Evolutionary conservation across 2,113 vertebrate species (phyloP).

Genomic region (Marmota flaviventris): DNA sequence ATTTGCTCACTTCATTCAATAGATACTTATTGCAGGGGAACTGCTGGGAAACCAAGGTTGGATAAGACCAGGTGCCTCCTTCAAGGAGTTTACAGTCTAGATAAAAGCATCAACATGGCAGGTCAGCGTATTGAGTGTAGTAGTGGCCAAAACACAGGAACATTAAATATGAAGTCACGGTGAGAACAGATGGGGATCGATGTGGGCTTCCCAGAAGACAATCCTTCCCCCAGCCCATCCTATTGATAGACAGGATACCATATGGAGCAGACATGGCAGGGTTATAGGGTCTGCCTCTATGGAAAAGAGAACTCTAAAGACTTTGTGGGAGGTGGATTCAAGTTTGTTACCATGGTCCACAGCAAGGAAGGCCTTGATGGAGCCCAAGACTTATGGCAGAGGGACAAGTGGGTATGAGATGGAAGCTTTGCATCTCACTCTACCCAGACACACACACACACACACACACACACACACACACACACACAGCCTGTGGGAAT

Average conservation of each 20-base stretch:
- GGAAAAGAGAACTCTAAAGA: neutral
- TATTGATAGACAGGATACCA: neutral
- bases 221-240: neutral
- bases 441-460: neutral
- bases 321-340: neutral
- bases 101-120: neutral
- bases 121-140: neutral
- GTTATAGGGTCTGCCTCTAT: neutral
- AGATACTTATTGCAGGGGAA: neutral
- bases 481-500: constrained; percentile 60
- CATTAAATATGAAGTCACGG: neutral
- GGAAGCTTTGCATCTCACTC: neutral
- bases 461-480: neutral
- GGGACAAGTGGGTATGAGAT: neutral
- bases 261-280: neutral
- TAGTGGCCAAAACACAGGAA: neutral
- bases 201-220: neutral
- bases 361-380: neutral
- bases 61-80: neutral
- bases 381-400: neutral
- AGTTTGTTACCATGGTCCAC: neutral
- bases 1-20: neutral
- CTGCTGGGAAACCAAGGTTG: neutral
- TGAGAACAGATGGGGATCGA: neutral
- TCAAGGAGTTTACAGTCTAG: neutral